Percentiles rank a stretch among this genome's conserved stretches.
Conservation (phyloP, 2,113 vertebrate species). For the Stomatorhinus ivindoensis region DNA sequence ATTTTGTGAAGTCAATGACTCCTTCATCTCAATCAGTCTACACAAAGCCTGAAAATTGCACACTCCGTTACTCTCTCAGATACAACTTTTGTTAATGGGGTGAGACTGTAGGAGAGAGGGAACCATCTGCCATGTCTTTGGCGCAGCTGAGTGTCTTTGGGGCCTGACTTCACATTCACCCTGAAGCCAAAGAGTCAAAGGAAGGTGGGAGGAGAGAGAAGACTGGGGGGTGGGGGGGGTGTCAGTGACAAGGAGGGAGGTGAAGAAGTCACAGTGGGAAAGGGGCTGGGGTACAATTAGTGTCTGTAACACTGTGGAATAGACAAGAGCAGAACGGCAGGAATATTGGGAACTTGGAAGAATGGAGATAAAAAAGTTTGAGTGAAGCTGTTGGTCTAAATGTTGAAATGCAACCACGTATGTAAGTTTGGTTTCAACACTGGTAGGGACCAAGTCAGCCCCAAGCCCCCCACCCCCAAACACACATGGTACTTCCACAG, state of each 20-base stretch:
- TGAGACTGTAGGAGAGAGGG: slow-evolving; percentile 37
- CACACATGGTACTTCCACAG: neutral
- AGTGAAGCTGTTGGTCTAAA: neutral
- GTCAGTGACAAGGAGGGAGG: neutral
- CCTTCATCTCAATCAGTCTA: neutral
- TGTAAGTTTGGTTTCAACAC: neutral
- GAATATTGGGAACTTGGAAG: neutral
- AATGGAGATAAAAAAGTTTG: neutral
- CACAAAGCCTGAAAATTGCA: neutral
- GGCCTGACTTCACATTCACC: slow-evolving; percentile 39
- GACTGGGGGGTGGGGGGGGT: neutral
- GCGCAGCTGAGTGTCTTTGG: slow-evolving; percentile 32
- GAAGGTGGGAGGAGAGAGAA: neutral
- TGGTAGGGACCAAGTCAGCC: neutral
- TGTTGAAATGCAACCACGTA: neutral
- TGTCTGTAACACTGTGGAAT: neutral
- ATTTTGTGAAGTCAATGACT: neutral
- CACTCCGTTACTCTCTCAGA: slow-evolving; percentile 31
- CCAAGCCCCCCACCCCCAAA: neutral
- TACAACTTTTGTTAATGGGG: slow-evolving; percentile 42
- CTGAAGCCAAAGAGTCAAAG: slow-evolving; percentile 17
- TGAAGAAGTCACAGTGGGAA: neutral
- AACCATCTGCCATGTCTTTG: slow-evolving; percentile 48
- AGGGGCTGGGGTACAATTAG: neutral
- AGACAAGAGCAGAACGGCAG: neutral